Conservation (phyloP, 1,140 invertebrate genomes). For the Amphibalanus amphitrite region DNA sequence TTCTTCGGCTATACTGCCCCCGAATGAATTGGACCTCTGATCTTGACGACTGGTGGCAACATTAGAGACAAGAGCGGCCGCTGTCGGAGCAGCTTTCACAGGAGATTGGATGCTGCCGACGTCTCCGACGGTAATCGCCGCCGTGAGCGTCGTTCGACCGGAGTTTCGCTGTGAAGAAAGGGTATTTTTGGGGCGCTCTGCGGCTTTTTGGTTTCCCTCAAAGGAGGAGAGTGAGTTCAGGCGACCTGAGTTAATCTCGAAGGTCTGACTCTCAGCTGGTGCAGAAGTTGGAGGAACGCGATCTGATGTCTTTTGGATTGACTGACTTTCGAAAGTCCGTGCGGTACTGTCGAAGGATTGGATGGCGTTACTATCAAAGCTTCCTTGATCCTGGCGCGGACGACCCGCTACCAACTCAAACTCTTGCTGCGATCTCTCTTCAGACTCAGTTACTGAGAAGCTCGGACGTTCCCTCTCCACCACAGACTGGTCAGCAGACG, state of each 20-base stretch:
- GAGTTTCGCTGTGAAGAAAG: too few species aligned
- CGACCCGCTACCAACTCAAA: too few species aligned
- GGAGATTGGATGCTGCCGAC: neutral
- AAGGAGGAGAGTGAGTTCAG: neutral
- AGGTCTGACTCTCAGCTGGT: neutral
- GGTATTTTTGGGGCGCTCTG: too few species aligned
- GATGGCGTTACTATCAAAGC: too few species aligned
- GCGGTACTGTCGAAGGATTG: too few species aligned
- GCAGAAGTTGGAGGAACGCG: too few species aligned
- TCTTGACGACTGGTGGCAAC: too few species aligned
- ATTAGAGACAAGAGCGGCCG: neutral
- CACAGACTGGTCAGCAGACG: neutral
- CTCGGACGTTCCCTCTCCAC: neutral
- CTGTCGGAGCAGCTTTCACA: neutral
- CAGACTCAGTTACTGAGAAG: neutral
- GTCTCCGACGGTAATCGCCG: neutral
- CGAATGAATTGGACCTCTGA: neutral
- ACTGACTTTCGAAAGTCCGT: neutral
- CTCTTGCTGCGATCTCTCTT: neutral
- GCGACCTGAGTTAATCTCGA: neutral
- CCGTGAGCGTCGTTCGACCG: neutral
- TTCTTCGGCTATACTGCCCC: neutral
- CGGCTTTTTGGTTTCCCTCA: too few species aligned
- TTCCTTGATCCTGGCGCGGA: too few species aligned
- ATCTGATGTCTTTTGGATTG: neutral